Conservation (phyloP, 2,888 invertebrate genomes). For the Melitaea athalia region DNA sequence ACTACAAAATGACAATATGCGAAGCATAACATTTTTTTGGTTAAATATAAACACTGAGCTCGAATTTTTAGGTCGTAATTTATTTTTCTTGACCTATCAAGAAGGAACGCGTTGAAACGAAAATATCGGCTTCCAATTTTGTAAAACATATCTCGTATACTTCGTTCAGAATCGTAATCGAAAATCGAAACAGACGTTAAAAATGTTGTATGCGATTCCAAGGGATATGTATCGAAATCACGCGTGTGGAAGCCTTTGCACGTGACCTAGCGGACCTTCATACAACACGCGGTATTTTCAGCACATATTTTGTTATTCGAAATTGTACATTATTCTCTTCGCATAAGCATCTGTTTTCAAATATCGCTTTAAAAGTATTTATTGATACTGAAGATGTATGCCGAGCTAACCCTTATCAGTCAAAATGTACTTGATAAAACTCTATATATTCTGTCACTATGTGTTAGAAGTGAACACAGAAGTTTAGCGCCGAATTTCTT, state of each 20-base stretch:
- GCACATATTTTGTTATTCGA: conserved; percentile 6
- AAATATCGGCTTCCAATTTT: conserved; percentile 18
- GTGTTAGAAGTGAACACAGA: conserved; percentile 18
- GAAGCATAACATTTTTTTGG: too few relatives aligned
- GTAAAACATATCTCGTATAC: conserved; percentile 17
- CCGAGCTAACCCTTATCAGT: conserved; percentile 38
- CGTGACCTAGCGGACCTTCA: conserved; percentile 38
- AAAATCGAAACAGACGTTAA: conserved; percentile 44
- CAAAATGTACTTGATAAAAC: conserved; percentile 37
- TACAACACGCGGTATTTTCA: conserved; percentile 8
- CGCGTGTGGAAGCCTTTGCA: conserved; percentile 38
- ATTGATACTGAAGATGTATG: conserved; percentile 30
- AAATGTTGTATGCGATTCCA: conserved; percentile 42
- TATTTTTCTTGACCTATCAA: not conserved
- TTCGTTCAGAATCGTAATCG: conserved; percentile 35
- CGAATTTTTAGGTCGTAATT: not conserved
- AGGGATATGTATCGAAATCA: conserved; percentile 44
- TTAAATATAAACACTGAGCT: too few relatives aligned
- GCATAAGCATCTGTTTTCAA: not conserved
- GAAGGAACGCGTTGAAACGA: not conserved
- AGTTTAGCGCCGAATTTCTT: conserved; percentile 6
- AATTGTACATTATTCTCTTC: conserved; percentile 13
- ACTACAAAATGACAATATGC: too few relatives aligned
- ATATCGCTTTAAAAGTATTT: not conserved
- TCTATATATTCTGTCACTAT: conserved; percentile 27